Base-by-base conservation (phyloP, 1,140 invertebrate genomes). In the Drosophila equinoxialis region DNA sequence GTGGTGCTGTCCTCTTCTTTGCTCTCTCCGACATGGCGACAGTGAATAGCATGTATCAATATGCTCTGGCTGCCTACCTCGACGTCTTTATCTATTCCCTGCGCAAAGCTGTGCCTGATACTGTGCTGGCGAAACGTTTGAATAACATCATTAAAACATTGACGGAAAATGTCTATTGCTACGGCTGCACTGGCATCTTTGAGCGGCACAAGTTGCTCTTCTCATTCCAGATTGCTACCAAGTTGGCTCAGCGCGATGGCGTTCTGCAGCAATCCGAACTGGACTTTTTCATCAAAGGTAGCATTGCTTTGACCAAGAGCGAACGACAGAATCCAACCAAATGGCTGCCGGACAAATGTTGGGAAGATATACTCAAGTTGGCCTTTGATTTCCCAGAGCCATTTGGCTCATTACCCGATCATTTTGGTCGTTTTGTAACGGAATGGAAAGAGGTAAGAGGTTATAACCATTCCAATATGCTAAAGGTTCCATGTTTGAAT, bases 251-350 rank as follows among this genome's bases (percentile, higher is more conserved):
- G 81, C 95, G 95, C 81, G 92, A 94, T 23, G 93, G 92, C 0
- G 78, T 93, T 10, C 90, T 98, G 1, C 93, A 83, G 2, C 96
- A 97, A 79, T 83, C 93, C 2, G 95, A 98, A 85, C 84, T 98
- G n/a, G 96, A 98, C 78, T 98, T 98, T 93, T 98, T 98, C 83
- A 96, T 98, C 61, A 98, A 97, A 91, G 97, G 97, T 23, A 96
- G 95, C 77, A 94, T 97, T 1, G 93, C 95, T 0, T 90, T 97
- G 33, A 96, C 97, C 76, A 96, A 96, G 81, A 94, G 95, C n/a
- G 83, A 94, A 3, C 92, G 93, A 37, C 81, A 91, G 17, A 95
- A 95, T 92, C 96, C 96, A 1, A 94, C 94, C 23, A 81, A 92
- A 1, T 98, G 97, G 96, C 92, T 98, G 64, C 92, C 95, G 0